Evolutionary conservation across 2,797 vertebrate genomes (phyloP).

Genomic region (Pipistrellus nathusii): DNA sequence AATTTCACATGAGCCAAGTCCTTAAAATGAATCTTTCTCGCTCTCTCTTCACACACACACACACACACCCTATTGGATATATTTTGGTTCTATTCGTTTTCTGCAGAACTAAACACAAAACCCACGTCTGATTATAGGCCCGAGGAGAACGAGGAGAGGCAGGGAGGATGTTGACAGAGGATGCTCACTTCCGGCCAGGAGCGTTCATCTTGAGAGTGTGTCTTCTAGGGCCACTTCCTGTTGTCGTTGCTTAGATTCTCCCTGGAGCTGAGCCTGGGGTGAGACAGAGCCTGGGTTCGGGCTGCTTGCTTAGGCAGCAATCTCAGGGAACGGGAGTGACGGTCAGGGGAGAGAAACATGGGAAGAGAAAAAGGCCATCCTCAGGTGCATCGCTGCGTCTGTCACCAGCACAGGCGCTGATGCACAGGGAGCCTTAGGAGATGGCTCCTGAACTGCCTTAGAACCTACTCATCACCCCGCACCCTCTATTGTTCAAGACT

Average conservation of each 20-base stretch:
- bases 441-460: not conserved
- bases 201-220: not conserved
- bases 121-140: not conserved
- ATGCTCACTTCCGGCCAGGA: not conserved
- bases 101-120: not conserved
- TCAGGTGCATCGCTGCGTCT: accelerated
- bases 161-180: not conserved
- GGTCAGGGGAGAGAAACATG: not conserved
- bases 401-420: not conserved
- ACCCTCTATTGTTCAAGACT: not conserved
- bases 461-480: not conserved
- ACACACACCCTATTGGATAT: not conserved
- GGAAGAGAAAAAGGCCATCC: not conserved
- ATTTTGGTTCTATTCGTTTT: not conserved
- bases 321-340: not conserved
- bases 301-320: not conserved
- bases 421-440: not conserved
- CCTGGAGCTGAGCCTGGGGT: not conserved
- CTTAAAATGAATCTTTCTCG: not conserved
- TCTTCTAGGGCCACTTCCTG: not conserved
- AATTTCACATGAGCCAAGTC: not conserved
- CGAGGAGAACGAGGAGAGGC: not conserved
- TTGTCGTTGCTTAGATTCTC: not conserved
- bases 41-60: not conserved
- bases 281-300: not conserved